Conservation (phyloP, 2,888 invertebrate species). For the Athetis lepigone region DNA sequence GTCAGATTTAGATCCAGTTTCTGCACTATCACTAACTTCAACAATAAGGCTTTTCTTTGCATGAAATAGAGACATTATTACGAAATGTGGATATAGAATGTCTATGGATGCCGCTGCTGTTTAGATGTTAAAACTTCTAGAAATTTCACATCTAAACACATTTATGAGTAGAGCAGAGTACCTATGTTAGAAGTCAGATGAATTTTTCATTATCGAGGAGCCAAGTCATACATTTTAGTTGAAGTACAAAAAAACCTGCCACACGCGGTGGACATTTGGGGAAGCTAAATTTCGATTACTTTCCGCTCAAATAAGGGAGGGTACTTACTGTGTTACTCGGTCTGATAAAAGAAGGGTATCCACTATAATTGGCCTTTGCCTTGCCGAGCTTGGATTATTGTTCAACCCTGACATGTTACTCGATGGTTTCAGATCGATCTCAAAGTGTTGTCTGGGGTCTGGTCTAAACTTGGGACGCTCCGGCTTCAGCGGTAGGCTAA, state of each 20-base stretch:
- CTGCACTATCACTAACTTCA: no score
- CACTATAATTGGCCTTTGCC: constrained; percentile 21
- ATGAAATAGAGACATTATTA: no score
- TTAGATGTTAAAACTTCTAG: no score
- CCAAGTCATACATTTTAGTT: not conserved
- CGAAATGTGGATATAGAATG: no score
- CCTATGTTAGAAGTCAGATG: no score
- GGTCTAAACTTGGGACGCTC: constrained; percentile 13
- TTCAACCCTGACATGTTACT: constrained; percentile 28
- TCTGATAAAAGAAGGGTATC: not conserved
- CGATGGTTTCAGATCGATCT: not conserved
- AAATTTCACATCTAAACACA: no score
- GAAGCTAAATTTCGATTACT: constrained; percentile 5
- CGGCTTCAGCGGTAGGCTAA: not conserved
- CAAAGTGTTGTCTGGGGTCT: constrained; percentile 7
- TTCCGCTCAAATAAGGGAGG: not conserved
- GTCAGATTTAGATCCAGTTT: no score
- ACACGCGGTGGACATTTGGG: constrained; percentile 3
- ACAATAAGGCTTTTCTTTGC: no score
- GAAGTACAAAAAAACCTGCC: no score
- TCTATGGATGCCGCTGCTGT: no score
- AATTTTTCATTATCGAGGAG: not conserved
- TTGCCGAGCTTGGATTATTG: constrained; percentile 13
- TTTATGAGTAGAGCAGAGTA: no score
- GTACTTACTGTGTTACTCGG: constrained; percentile 35